A percentile compares a stretch with the other conserved stretches of the same genome.
phyloP scores from a whole-genome alignment of 2,797 vertebrate genomes.

The Sebastolobus altivelis region DNA sequence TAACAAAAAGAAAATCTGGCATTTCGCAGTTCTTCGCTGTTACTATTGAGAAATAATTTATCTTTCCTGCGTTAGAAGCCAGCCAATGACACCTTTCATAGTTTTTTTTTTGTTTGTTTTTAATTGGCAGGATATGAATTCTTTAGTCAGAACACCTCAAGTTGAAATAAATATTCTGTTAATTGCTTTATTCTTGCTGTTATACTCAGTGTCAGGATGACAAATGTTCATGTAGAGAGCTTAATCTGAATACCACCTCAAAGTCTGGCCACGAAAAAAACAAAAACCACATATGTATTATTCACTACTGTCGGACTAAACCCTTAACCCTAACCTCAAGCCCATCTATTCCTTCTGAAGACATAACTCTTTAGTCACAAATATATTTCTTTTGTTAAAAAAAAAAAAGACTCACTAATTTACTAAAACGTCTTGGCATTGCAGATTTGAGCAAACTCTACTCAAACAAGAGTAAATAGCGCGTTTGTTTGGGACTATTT shows the following conservation, averaged over 20 bases:
- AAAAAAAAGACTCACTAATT: background rate
- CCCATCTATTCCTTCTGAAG: background rate
- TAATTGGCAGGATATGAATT: conserved; percentile 1
- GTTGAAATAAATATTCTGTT: conserved; percentile 16
- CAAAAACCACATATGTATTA: background rate
- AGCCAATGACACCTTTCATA: conserved; percentile 19
- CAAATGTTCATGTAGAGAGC: conserved; percentile 12
- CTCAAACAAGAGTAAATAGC: background rate
- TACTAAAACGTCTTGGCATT: background rate
- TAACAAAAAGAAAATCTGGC: conserved; percentile 13
- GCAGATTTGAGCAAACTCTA: background rate
- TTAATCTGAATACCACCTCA: conserved; percentile 16
- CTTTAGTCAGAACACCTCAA: conserved; percentile 13
- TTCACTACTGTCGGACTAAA: background rate
- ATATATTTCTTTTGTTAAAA: background rate
- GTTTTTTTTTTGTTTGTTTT: conserved; percentile 2
- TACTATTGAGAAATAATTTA: conserved; percentile 10
- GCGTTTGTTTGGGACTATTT: conserved; percentile 18
- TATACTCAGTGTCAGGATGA: background rate
- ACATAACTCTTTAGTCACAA: background rate
- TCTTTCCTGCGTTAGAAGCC: conserved; percentile 29
- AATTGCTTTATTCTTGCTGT: conserved; percentile 26
- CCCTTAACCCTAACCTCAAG: background rate
- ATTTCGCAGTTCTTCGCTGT: conserved; percentile 14
- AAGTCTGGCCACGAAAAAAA: background rate